Percentiles rank a stretch among this genome's conserved stretches.
Conservation (phyloP, 2,113 vertebrate genomes). For the Merops nubicus region DNA sequence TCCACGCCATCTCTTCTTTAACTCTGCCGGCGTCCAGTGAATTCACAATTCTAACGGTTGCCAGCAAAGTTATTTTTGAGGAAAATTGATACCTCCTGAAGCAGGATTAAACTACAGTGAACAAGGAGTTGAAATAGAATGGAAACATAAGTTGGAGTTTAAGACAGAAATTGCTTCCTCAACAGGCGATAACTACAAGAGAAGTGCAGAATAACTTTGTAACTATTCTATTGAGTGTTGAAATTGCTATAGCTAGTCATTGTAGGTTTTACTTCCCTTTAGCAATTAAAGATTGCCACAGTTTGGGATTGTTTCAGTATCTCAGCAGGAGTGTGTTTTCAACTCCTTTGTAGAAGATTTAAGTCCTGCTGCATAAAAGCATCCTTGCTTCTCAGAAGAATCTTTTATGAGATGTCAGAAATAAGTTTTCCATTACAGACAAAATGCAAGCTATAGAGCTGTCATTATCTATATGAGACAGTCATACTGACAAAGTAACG, state of each 20-base stretch:
- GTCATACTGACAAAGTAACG: neutral
- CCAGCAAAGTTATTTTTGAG: conserved; percentile 78
- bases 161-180: conserved; percentile 63
- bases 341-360: neutral
- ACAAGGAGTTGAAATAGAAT: conserved; percentile 53
- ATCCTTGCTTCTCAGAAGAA: neutral
- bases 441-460: neutral
- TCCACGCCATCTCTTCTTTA: neutral
- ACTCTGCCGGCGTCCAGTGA: neutral
- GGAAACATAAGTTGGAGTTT: conserved; percentile 43
- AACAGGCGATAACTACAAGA: conserved; percentile 38
- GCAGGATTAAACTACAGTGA: conserved; percentile 54
- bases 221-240: conserved; percentile 37
- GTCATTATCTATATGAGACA: neutral
- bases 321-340: neutral
- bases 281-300: conserved; percentile 46
- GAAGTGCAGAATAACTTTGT: conserved; percentile 36
- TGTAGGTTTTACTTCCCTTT: conserved; percentile 7
- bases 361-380: neutral
- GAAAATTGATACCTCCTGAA: conserved; percentile 69
- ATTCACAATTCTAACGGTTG: conserved; percentile 29
- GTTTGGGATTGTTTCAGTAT: neutral
- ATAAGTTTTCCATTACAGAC: neutral
- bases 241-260: conserved; percentile 13
- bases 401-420: neutral